Conservation (phyloP, 1,140 invertebrate genomes). For the Telenomus remus region DNA sequence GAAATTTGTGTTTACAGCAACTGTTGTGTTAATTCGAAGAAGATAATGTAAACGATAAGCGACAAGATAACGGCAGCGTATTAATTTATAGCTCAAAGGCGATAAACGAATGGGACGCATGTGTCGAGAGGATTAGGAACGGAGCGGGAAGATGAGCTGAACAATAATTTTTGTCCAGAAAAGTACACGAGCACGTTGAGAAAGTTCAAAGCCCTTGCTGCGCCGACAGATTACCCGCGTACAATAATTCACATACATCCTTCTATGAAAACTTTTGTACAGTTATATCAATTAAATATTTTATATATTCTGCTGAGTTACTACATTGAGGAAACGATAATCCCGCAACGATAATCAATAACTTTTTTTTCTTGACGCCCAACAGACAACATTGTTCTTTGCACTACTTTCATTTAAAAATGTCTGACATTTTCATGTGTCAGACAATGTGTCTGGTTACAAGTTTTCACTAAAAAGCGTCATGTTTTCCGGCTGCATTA, state of each 20-base stretch:
- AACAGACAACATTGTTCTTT: too few relatives aligned
- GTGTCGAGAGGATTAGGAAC: constrained; percentile 41
- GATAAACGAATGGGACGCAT: constrained; percentile 58
- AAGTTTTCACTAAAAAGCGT: too few relatives aligned
- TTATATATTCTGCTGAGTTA: constrained; percentile 1
- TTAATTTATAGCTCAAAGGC: constrained; percentile 56
- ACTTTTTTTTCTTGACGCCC: neutral
- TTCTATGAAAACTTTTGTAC: constrained; percentile 1
- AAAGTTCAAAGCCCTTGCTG: constrained; percentile 28
- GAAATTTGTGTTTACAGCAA: too few relatives aligned
- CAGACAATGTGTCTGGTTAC: too few relatives aligned
- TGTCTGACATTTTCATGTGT: too few relatives aligned
- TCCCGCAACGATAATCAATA: too few relatives aligned
- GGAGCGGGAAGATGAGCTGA: constrained; percentile 20
- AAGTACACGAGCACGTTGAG: constrained; percentile 12
- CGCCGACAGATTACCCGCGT: constrained; percentile 7
- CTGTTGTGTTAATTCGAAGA: constrained; percentile 58
- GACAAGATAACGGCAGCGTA: constrained; percentile 60
- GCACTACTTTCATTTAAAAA: too few relatives aligned
- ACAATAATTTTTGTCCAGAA: constrained; percentile 43
- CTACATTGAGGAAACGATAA: neutral
- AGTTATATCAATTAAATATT: constrained; percentile 11
- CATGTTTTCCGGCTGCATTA: too few relatives aligned
- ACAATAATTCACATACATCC: constrained; percentile 2
- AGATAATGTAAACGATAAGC: constrained; percentile 65